phyloP scores from a whole-genome alignment of 2,888 invertebrate genomes.

The Plagodis pulveraria region DNA sequence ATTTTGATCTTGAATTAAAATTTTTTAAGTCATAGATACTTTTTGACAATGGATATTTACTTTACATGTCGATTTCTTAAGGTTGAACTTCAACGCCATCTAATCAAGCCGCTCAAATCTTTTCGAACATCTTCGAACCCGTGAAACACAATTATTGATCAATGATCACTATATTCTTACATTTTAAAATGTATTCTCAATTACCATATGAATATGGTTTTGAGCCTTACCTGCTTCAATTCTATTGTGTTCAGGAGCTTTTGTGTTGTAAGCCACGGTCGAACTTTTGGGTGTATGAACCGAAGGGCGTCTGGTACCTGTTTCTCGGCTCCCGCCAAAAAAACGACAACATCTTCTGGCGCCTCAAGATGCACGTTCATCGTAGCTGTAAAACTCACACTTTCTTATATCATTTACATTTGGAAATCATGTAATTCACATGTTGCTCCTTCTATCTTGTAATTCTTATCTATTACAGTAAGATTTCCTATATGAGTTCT shows the following conservation, averaged over 20 bases:
- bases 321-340: constrained; percentile 47
- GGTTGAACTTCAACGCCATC: too few relatives aligned
- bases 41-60: too few relatives aligned
- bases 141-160: neutral
- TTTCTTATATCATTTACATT: constrained; percentile 10
- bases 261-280: constrained; percentile 32
- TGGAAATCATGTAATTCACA: neutral
- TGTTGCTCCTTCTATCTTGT: neutral
- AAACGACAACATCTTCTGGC: constrained; percentile 34
- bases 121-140: neutral
- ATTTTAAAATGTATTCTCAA: constrained; percentile 7
- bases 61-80: too few relatives aligned
- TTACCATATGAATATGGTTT: constrained; percentile 24
- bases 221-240: constrained; percentile 39
- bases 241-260: constrained; percentile 41
- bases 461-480: neutral
- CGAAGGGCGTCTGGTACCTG: constrained; percentile 48
- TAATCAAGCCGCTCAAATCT: neutral
- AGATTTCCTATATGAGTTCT: neutral
- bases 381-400: constrained; percentile 27
- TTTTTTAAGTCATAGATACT: too few relatives aligned
- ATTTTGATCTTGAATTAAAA: too few relatives aligned
- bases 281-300: constrained; percentile 26
- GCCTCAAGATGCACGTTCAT: constrained; percentile 37
- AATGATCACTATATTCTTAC: neutral